These are phyloP conservation scores for Lates japonicus DNA, from an alignment of 2,797 vertebrate genomes.

Conservation along the genomic window DNA sequence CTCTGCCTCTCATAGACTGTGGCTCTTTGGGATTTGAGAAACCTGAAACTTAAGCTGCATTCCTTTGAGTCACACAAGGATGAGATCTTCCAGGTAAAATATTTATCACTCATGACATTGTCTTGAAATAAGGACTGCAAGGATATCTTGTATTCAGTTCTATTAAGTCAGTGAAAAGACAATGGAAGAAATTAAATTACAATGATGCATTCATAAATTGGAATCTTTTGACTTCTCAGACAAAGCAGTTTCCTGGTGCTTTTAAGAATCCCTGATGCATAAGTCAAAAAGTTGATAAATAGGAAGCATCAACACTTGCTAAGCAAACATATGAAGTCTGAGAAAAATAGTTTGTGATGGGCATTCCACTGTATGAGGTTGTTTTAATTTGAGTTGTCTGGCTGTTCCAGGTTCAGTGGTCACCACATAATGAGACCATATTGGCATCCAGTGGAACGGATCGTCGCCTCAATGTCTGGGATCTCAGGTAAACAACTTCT, in stretches of 20 bases:
- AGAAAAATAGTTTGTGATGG: background rate
- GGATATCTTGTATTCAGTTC: background rate
- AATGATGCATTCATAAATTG: background rate
- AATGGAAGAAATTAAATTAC: background rate
- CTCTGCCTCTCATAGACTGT: conserved; percentile 84
- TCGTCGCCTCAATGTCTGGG: conserved; percentile 91
- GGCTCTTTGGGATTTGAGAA: conserved; percentile 93
- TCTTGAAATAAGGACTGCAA: background rate
- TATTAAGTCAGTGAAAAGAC: background rate
- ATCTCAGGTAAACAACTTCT: conserved; percentile 87
- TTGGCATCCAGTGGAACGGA: conserved; percentile 93
- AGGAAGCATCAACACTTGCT: background rate
- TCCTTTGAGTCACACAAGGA: conserved; percentile 95
- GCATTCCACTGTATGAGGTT: background rate
- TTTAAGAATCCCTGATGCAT: background rate
- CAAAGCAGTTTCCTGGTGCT: background rate
- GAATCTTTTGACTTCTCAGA: background rate
- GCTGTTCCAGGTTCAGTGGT: conserved; percentile 91
- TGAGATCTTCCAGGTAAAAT: conserved; percentile 94
- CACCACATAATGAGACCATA: conserved; percentile 94
- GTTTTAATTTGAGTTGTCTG: conserved; percentile 17
- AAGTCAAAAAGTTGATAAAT: background rate
- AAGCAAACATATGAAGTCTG: background rate
- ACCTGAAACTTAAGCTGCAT: conserved; percentile 93
- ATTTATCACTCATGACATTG: background rate